Evolutionary conservation across 2,797 vertebrate genomes (phyloP).

Genomic region (Tokudaia muenninki): DNA sequence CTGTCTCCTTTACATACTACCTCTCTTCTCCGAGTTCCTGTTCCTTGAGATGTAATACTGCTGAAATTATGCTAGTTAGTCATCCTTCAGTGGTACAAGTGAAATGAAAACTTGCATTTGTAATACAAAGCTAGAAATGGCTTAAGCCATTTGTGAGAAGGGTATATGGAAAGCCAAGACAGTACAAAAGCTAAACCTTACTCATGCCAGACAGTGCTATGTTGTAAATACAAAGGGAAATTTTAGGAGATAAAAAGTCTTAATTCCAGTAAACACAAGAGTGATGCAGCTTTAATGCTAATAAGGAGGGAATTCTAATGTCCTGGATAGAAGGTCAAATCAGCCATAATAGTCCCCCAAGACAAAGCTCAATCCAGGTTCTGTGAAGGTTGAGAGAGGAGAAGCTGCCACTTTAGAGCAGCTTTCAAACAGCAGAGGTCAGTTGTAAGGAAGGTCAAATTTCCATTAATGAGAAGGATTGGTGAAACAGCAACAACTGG

Average conservation of each 20-base stretch:
- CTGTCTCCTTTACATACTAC: background rate
- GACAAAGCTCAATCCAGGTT: background rate
- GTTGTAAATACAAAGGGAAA: background rate
- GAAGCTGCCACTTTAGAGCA: background rate
- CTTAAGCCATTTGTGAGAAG: background rate
- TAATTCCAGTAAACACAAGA: background rate
- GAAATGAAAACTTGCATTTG: background rate
- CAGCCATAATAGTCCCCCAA: background rate
- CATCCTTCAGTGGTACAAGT: background rate
- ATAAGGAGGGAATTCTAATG: background rate
- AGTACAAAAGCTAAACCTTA: background rate
- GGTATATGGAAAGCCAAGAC: background rate
- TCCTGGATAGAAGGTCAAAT: background rate
- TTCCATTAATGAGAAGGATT: background rate
- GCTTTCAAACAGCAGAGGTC: background rate
- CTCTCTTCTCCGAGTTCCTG: background rate
- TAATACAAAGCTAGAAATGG: background rate
- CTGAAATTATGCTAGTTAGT: background rate
- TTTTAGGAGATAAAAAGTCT: background rate
- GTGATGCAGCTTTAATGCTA: background rate
- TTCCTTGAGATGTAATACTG: background rate
- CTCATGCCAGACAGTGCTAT: background rate
- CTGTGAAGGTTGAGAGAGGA: background rate
- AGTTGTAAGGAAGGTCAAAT: background rate
- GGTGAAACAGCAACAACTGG: background rate